Base-by-base conservation (phyloP, 1,140 invertebrate genomes). In the Bombus huntii region DNA sequence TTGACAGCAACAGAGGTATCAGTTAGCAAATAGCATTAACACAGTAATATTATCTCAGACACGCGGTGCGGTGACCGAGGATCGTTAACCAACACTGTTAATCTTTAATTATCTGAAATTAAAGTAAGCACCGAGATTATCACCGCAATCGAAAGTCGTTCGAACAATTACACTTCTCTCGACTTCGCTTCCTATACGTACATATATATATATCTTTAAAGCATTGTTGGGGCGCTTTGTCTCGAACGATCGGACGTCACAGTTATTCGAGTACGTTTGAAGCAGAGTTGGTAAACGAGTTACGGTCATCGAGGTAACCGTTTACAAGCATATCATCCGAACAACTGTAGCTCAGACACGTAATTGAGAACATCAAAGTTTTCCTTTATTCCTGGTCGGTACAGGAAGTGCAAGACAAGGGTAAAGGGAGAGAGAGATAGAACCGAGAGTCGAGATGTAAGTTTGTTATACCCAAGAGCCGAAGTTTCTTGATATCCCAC, bases 361-460 rank as follows among this genome's bases (percentile, higher is more conserved):
- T 89, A 89, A 89, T 88, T 88, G 86, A 78, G 81, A 84, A 34
- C 87, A 77, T 86, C 83, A 88, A 88, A 89, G 87, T 89, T 89
- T 89, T 89, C 87, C 88, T 89, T 88, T 88, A 89, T 89, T 86
- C 87, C 65, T 66, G 65, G 28, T 72, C 37, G 47, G 57, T 3
- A 18, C 39, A 66, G 66, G 66, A 57, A 81, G 57, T 13, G 25
- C 18, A 13, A 25, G 75, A 12, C 25, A 12, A 31, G 37, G 5
- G 39, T 25, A 18, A 25, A 39, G 47, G 8, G 74, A 39, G 22
- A n/a, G 57, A 39, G 78, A 39, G 71, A 86, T 31, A 70, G 31
- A 37, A 70, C 39, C 76, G 31, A 74, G 34, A 89, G 85, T 86
- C 75, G 79, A 89, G 86, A 79, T 79, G 83, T 85, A 81, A 89